Conservation (phyloP, 2,888 invertebrate genomes). For the Mactromeris polynyma region DNA sequence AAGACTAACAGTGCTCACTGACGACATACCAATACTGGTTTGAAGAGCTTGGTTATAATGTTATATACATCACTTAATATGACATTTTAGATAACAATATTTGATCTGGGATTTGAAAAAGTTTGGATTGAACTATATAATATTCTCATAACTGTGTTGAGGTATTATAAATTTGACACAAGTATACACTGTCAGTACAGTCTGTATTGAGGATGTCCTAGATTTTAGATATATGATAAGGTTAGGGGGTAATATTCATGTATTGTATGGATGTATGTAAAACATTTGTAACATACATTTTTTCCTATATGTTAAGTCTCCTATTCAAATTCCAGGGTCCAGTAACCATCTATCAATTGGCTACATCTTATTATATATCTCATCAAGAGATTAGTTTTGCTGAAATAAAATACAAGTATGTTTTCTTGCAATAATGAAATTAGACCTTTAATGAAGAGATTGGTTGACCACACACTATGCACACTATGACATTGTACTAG, state of each 20-base stretch:
- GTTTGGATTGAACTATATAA: not conserved
- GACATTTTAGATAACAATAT: not conserved
- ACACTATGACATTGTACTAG: too few species aligned
- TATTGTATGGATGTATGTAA: too few species aligned
- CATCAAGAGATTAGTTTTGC: too few species aligned
- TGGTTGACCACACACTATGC: too few species aligned
- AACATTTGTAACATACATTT: not conserved
- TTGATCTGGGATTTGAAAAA: not conserved
- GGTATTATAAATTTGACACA: not conserved
- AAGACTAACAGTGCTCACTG: too few species aligned
- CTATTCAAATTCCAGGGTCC: not conserved
- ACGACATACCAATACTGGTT: not conserved
- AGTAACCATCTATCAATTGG: not conserved
- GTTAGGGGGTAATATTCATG: not conserved
- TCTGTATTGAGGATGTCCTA: not conserved
- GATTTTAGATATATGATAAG: not conserved
- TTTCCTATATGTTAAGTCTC: not conserved
- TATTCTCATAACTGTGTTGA: not conserved
- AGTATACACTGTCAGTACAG: not conserved
- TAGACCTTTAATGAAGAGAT: too few species aligned
- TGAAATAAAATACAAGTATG: too few species aligned
- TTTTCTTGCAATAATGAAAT: too few species aligned
- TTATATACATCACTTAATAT: not conserved
- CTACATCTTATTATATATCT: not conserved
- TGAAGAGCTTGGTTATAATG: not conserved